A percentile compares a stretch with the other conserved stretches of the same genome.
phyloP scores from a whole-genome alignment of 92 coral and sea anemone species.

The Nematostella vectensis region DNA sequence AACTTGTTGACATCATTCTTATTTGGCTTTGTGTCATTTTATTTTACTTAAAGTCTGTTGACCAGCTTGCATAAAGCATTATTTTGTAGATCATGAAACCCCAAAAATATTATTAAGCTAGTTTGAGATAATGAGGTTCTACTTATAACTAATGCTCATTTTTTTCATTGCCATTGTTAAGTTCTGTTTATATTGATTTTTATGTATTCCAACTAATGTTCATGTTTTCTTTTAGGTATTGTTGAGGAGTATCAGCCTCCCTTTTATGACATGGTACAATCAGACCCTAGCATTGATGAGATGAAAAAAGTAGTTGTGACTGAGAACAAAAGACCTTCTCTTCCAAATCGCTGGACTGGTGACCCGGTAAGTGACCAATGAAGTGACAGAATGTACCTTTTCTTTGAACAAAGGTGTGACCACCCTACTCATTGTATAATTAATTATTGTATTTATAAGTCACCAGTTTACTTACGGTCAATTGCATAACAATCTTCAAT shows the following conservation, averaged over 20 bases:
- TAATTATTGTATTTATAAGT: background rate
- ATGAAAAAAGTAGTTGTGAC: conserved; percentile 92
- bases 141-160: no score
- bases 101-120: no score
- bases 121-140: no score
- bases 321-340: conserved; percentile 67
- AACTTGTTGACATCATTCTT: no score
- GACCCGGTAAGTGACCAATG: conserved; percentile 56
- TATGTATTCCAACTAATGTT: background rate
- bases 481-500: no score
- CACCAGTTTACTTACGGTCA: no score
- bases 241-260: conserved; percentile 81
- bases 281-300: conserved; percentile 83
- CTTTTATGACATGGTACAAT: conserved; percentile 85
- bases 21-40: no score
- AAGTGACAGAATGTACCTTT: background rate
- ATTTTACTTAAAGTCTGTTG: no score
- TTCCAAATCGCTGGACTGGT: conserved; percentile 87
- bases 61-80: no score
- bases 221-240: conserved; percentile 8
- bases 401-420: background rate
- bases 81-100: no score
- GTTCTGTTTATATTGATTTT: background rate
- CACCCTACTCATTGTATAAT: background rate
- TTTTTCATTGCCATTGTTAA: no score